Percentiles rank a stretch among this genome's conserved stretches.
These are phyloP conservation scores for Melinaea marsaeus DNA, from an alignment of 2,888 invertebrate species.

Conservation along the genomic window DNA sequence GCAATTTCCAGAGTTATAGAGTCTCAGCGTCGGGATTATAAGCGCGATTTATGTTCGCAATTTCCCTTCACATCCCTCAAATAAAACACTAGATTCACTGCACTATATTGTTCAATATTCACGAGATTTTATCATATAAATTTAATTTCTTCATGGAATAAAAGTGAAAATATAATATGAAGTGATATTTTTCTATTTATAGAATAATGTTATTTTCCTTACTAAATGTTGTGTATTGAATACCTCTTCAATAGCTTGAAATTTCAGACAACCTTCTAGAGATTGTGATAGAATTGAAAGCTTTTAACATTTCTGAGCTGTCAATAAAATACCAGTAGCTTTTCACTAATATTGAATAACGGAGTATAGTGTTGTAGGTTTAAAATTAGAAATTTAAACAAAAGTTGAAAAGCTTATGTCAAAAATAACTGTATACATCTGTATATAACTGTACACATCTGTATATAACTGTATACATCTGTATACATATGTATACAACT, in stretches of 20 bases:
- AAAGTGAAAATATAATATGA: neutral
- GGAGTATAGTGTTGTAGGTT: too few relatives aligned
- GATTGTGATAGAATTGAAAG: neutral
- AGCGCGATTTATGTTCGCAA: constrained; percentile 2
- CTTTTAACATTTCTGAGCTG: neutral
- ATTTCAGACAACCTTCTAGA: too few relatives aligned
- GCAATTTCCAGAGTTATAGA: neutral
- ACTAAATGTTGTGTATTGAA: too few relatives aligned
- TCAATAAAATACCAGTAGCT: neutral
- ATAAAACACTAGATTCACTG: neutral
- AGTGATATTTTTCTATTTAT: neutral
- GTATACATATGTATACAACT: too few relatives aligned
- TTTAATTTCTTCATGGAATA: neutral
- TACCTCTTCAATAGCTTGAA: too few relatives aligned
- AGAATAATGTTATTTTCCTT: neutral
- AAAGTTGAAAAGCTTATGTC: too few relatives aligned
- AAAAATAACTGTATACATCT: too few relatives aligned
- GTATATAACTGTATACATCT: too few relatives aligned
- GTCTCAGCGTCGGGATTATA: neutral
- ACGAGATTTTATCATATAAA: neutral
- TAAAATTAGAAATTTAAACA: too few relatives aligned
- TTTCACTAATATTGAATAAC: neutral
- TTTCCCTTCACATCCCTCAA: neutral
- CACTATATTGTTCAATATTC: neutral
- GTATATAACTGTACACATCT: too few relatives aligned